Percentiles rank a stretch among this genome's conserved stretches.
Conservation (phyloP, 2,113 vertebrate species). For the Zapornia atra region DNA sequence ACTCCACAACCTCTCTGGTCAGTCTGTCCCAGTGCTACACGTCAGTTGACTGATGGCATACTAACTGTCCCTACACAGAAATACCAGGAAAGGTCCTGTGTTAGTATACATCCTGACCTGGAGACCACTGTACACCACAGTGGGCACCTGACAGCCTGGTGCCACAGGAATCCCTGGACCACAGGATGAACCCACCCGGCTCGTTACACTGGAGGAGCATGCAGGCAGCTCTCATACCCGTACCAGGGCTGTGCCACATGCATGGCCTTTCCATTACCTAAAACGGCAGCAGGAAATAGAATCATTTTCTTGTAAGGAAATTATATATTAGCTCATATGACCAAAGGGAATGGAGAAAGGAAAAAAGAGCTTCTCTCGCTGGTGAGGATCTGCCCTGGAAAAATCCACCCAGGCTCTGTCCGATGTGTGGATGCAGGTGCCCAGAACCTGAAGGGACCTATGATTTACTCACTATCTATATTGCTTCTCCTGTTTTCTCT, state of each 20-base stretch:
- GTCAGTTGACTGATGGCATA: not conserved
- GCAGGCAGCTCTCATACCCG: not conserved
- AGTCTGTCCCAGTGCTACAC: no score
- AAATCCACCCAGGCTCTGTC: not conserved
- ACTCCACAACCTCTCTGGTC: no score
- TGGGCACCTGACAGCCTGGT: not conserved
- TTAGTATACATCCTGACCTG: accelerated
- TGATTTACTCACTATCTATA: not conserved
- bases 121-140: not conserved
- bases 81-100: not conserved
- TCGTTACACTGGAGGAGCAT: not conserved
- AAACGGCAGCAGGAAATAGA: not conserved
- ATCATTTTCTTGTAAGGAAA: not conserved
- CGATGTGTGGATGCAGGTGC: not conserved
- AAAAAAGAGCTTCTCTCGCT: not conserved
- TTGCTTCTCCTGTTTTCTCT: not conserved
- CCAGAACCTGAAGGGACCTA: not conserved
- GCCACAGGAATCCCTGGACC: not conserved
- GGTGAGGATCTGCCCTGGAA: not conserved
- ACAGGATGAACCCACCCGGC: not conserved
- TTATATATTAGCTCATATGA: not conserved
- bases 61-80: not conserved
- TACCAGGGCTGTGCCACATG: not conserved
- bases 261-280: not conserved
- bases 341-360: not conserved